phyloP scores from a whole-genome alignment of 2,888 invertebrate species.

The Tenthredo livida region DNA sequence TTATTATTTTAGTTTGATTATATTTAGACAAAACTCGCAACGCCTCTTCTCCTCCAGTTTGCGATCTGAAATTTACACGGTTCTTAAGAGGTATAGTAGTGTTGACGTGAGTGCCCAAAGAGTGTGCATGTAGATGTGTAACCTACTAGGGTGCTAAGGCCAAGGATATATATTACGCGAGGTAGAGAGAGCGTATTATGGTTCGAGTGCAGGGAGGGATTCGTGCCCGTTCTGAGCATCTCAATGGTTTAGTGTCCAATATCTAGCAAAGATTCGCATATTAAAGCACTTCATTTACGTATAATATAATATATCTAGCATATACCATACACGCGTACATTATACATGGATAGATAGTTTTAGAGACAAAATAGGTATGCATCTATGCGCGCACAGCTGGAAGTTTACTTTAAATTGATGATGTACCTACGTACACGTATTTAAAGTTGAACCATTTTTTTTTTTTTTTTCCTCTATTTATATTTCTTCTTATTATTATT shows the following conservation, averaged over 20 bases:
- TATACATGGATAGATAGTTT: not conserved
- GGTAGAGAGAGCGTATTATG: slow-evolving; percentile 8
- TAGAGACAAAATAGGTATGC: not conserved
- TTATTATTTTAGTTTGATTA: too few species aligned
- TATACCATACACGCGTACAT: not conserved
- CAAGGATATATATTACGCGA: not conserved
- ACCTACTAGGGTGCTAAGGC: not conserved
- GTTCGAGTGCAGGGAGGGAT: not conserved
- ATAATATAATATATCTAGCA: not conserved
- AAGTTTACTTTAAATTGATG: not conserved
- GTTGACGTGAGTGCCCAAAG: too few species aligned
- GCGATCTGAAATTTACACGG: not conserved
- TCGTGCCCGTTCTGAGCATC: not conserved
- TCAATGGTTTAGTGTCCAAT: slow-evolving; percentile 48
- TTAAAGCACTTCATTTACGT: slow-evolving; percentile 46
- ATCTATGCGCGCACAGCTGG: not conserved
- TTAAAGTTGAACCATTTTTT: too few species aligned
- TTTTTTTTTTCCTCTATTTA: too few species aligned
- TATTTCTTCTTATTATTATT: too few species aligned
- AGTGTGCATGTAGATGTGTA: not conserved
- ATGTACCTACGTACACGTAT: not conserved
- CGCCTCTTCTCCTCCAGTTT: too few species aligned
- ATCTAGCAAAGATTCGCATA: slow-evolving; percentile 40
- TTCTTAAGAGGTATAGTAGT: not conserved
- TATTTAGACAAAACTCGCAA: too few species aligned